Evolutionary conservation across 2,888 invertebrate species (phyloP), one percentile per base, ranked within the genome.

Genomic region (Xanthostigma xanthostigma): DNA sequence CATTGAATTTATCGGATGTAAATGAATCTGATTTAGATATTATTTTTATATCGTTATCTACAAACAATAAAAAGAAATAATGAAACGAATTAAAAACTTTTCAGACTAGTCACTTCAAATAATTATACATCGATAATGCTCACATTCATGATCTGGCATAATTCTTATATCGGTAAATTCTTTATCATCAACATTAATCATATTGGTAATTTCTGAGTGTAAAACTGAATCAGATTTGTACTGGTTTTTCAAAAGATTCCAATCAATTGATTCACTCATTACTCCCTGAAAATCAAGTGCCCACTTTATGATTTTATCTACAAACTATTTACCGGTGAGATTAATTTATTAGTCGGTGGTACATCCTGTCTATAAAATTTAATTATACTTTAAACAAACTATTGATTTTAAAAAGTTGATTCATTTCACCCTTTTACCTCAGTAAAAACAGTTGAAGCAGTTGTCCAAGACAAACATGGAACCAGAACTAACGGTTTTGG

Each of bases 401-500:
- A 27, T 6, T 6, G 27, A 27, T 27, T 27, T 27, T 27, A 27
- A 27, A 27, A 27, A 27, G 27, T 27, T 27, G 27, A 27, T 27
- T 27, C 6, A 27, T 27, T 27, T 3, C 27, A 27, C 27, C 27
- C 27, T 27, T 27, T 36, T 70, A 85, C 87, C 72, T 87, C 80
- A 41, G 96, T 91, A 66, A 96, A 98, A 41, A 94, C 95, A 44
- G 88, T 82, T 1, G 96, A 89, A 9, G 97, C 97, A 9, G 96
- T 94, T 3, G 93, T 92, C 94, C 96, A 96, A 0, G 96, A 95
- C 36, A 98, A 73, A 63, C 96, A 97, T 41, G 98, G 97, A 14
- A 96, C 85, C 50, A 97, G 70, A 4, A 91, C 86, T 55, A 97
- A 69, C 8, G 97, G 97, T 62, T 93, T 88, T 27, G 89, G 89